Evolutionary conservation across 2,113 vertebrate genomes (phyloP).

Genomic region (Oreotrochilus melanogaster): DNA sequence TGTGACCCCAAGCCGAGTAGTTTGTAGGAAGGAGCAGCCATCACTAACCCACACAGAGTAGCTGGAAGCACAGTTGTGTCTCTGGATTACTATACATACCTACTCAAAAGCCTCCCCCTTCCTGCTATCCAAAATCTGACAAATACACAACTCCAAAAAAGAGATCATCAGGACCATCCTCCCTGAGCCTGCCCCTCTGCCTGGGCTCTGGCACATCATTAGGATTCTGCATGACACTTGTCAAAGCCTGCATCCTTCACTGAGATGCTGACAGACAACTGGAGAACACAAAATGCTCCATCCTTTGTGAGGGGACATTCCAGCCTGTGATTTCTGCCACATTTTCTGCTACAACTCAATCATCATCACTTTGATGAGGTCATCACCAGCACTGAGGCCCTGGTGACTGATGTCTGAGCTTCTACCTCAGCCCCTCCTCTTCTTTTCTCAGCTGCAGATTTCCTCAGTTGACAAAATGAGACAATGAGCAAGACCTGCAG

Average conservation of each 20-base stretch:
- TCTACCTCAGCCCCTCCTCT: neutral
- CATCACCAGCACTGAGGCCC: neutral
- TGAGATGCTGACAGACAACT: constrained; percentile 36
- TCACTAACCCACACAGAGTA: neutral
- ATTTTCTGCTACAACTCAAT: neutral
- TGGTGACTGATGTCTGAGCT: constrained; percentile 10
- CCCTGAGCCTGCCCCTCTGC: neutral
- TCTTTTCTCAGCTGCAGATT: neutral
- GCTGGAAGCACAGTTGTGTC: neutral
- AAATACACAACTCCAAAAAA: neutral
- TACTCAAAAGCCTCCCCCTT: neutral
- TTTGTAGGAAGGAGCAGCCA: constrained; percentile 5
- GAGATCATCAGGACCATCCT: neutral
- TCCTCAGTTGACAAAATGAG: neutral
- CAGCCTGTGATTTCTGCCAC: neutral
- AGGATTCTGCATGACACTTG: constrained; percentile 25
- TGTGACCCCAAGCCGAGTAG: constrained; percentile 41
- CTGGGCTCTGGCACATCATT: constrained; percentile 6
- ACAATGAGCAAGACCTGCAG: constrained; percentile 3
- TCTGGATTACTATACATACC: neutral
- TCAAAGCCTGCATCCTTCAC: constrained; percentile 37
- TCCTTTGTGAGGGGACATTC: neutral
- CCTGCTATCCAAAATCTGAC: neutral
- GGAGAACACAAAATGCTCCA: neutral
- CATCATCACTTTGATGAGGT: constrained; percentile 29